These are phyloP conservation scores for Perdix hodgsoniae DNA, from an alignment of 2,797 vertebrate species.

Conservation along the genomic window DNA sequence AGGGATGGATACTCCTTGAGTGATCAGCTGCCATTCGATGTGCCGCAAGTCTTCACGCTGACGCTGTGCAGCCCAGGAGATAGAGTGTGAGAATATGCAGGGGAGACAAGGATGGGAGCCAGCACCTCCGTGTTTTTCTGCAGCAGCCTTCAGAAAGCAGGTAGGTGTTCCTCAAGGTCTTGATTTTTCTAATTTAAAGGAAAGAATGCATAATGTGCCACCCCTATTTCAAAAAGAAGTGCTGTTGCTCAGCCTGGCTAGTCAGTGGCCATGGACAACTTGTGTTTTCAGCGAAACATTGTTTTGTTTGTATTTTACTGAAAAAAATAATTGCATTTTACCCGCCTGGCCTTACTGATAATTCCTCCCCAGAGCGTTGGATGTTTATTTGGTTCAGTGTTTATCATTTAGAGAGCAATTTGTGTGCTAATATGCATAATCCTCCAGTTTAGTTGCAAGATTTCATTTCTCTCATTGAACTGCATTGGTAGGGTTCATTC, in stretches of 20 bases:
- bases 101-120: not conserved
- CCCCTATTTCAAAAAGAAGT: not conserved
- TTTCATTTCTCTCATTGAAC: not conserved
- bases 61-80: not conserved
- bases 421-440: not conserved
- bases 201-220: not conserved
- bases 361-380: not conserved
- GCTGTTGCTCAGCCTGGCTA: not conserved
- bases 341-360: not conserved
- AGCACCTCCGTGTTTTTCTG: fast-evolving
- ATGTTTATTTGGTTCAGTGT: not conserved
- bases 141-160: not conserved
- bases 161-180: not conserved
- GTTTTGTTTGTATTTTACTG: not conserved
- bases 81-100: fast-evolving
- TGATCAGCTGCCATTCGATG: not conserved
- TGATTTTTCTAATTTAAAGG: not conserved
- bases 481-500: not conserved
- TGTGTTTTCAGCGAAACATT: not conserved
- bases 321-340: not conserved
- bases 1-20: fast-evolving
- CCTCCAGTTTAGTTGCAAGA: not conserved
- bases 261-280: not conserved
- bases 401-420: constrained; percentile 13
- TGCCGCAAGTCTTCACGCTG: not conserved